Evolutionary conservation across 2,888 invertebrate genomes (phyloP).

Genomic region (Aplocera efformata): DNA sequence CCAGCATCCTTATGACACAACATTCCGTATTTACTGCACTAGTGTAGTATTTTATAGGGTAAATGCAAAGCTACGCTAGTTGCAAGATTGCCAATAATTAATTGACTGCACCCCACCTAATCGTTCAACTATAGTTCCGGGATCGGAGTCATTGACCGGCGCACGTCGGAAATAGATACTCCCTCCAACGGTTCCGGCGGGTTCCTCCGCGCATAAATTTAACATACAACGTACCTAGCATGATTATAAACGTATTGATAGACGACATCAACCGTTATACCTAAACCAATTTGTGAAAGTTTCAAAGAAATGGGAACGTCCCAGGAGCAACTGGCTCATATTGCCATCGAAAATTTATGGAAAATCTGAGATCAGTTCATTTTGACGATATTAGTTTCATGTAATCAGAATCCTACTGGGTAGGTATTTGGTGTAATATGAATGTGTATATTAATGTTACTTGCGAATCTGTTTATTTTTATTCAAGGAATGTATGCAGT

Average conservation of each 20-base stretch:
- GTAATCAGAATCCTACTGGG: no score
- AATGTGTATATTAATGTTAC: no score
- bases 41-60: no score
- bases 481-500: no score
- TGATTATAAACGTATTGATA: slow-evolving; percentile 1
- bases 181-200: slow-evolving; percentile 52
- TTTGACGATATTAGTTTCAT: no score
- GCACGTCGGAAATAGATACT: slow-evolving; percentile 65
- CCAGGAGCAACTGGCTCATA: no score
- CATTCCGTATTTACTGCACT: background rate
- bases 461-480: no score
- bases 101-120: slow-evolving; percentile 46
- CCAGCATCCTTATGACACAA: no score
- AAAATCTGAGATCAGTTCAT: no score
- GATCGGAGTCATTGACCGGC: slow-evolving; percentile 63
- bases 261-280: background rate
- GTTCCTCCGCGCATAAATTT: slow-evolving; percentile 35
- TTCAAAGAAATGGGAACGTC: background rate
- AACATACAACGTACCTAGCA: slow-evolving; percentile 7
- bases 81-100: slow-evolving; percentile 43
- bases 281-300: background rate
- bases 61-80: no score
- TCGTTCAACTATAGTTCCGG: slow-evolving; percentile 61
- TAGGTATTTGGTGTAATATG: no score
- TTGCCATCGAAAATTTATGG: no score